These are phyloP conservation scores for Enhydra lutris DNA, from an alignment of 2,113 vertebrate genomes.

Conservation along the genomic window DNA sequence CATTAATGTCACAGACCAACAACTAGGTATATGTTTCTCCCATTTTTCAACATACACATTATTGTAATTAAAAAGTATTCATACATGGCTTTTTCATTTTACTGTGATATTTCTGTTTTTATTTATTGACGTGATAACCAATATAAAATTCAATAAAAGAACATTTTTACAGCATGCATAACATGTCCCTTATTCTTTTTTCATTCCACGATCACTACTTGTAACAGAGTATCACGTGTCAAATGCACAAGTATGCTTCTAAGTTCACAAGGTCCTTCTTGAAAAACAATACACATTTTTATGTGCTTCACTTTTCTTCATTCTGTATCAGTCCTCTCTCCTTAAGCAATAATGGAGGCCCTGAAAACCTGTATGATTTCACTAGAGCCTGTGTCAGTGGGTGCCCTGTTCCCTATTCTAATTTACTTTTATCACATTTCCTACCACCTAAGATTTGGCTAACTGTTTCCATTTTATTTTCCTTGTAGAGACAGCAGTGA, in stretches of 20 bases:
- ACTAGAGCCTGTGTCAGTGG: background rate
- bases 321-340: background rate
- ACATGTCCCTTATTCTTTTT: background rate
- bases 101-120: background rate
- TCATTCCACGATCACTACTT: background rate
- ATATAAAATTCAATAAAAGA: background rate
- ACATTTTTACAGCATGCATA: background rate
- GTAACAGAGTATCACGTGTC: background rate
- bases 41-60: background rate
- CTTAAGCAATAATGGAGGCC: background rate
- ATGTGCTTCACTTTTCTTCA: background rate
- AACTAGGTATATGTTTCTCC: background rate
- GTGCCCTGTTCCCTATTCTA: background rate
- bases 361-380: too few species aligned
- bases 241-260: background rate
- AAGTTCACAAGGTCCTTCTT: background rate
- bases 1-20: background rate
- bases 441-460: background rate
- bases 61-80: background rate
- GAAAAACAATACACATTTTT: background rate
- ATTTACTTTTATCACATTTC: background rate
- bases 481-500: background rate
- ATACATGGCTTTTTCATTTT: background rate
- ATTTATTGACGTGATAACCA: background rate
- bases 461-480: background rate